phyloP scores from a whole-genome alignment of 2,113 vertebrate species.

The Platichthys stellatus region DNA sequence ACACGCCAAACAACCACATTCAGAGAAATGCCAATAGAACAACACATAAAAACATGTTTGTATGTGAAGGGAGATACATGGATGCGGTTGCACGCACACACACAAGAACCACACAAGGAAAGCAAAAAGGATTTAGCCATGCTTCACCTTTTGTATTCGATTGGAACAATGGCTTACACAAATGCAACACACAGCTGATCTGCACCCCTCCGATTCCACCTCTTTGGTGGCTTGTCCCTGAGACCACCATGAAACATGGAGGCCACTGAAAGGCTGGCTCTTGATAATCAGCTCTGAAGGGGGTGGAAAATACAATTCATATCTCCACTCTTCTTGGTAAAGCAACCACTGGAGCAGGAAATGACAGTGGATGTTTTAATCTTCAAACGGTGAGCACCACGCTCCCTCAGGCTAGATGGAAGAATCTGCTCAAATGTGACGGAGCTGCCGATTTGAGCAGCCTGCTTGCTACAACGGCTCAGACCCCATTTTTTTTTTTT shows the following conservation, averaged over 20 bases:
- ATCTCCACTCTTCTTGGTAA: slow-evolving; percentile 75
- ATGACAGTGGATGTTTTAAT: slow-evolving; percentile 95
- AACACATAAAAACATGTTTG: slow-evolving; percentile 1
- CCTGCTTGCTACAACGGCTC: slow-evolving; percentile 51
- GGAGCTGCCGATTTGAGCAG: slow-evolving; percentile 64
- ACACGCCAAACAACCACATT: slow-evolving; percentile 71
- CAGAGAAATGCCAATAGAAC: slow-evolving; percentile 44
- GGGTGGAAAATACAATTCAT: slow-evolving; percentile 94
- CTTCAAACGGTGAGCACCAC: slow-evolving; percentile 84
- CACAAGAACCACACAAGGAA: slow-evolving; percentile 62
- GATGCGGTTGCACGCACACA: slow-evolving; percentile 54
- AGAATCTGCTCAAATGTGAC: slow-evolving; percentile 80
- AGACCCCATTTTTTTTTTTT: slow-evolving; percentile 9
- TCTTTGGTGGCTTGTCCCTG: slow-evolving; percentile 86
- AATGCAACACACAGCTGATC: slow-evolving; percentile 89
- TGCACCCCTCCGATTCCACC: slow-evolving; percentile 86
- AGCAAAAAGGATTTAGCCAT: slow-evolving; percentile 96
- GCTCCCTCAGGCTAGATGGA: slow-evolving; percentile 80
- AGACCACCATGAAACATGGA: slow-evolving; percentile 96
- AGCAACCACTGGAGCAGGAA: slow-evolving; percentile 90
- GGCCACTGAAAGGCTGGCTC: slow-evolving; percentile 86
- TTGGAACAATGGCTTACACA: slow-evolving; percentile 92
- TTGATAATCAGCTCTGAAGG: slow-evolving; percentile 86
- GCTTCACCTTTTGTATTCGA: slow-evolving; percentile 94
- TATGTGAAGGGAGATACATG: slow-evolving; percentile 35